Conservation (phyloP, 2,113 vertebrate species). For the Dromaius novaehollandiae region DNA sequence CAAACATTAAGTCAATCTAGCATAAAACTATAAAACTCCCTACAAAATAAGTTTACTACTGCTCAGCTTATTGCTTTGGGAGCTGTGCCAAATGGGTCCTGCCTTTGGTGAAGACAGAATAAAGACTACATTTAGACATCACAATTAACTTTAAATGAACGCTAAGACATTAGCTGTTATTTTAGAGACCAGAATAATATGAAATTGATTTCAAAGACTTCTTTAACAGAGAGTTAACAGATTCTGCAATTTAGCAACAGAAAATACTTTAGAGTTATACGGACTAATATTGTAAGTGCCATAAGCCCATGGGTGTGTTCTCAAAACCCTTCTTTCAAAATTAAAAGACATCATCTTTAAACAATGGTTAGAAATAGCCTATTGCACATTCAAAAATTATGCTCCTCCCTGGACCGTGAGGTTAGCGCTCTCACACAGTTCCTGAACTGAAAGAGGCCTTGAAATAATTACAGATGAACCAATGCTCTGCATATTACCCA, state of each 20-base stretch:
- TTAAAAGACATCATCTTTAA: background rate
- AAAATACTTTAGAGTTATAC: background rate
- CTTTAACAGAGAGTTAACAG: background rate
- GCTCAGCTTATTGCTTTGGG: slow-evolving; percentile 7
- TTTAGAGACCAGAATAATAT: background rate
- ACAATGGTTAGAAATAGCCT: background rate
- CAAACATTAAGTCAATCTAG: background rate
- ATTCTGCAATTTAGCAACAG: background rate
- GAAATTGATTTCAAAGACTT: slow-evolving; percentile 21
- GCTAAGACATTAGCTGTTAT: background rate
- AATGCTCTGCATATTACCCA: accelerated
- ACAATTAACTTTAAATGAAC: slow-evolving; percentile 19
- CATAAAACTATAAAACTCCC: background rate
- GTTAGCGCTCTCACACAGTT: background rate
- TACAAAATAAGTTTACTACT: background rate
- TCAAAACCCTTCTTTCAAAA: background rate
- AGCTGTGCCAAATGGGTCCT: background rate
- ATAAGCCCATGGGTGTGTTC: background rate
- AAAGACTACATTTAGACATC: background rate
- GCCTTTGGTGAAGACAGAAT: background rate
- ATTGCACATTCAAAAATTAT: background rate
- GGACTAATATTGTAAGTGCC: background rate
- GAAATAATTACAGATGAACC: background rate
- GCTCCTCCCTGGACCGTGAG: background rate
- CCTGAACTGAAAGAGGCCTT: background rate